These are phyloP conservation scores for Porites cylindrica DNA, from an alignment of 92 coral and sea anemone species.

Conservation along the genomic window DNA sequence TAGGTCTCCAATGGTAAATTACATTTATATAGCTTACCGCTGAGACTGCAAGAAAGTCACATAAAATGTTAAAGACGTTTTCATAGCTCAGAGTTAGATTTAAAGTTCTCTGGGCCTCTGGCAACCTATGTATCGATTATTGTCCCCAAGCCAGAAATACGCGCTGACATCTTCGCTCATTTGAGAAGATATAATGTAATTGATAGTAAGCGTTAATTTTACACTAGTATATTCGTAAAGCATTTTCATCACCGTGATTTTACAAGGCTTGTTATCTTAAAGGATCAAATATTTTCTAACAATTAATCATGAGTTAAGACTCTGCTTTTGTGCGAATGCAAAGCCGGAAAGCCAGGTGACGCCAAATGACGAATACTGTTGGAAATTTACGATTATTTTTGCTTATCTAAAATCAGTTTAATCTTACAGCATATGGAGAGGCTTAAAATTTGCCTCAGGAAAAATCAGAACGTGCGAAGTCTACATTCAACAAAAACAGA, in stretches of 20 bases:
- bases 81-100: too few species aligned
- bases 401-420: slow-evolving; percentile 4
- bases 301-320: neutral
- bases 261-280: slow-evolving; percentile 18
- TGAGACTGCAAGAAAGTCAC: too few species aligned
- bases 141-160: too few species aligned
- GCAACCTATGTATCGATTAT: too few species aligned
- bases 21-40: too few species aligned
- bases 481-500: neutral
- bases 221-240: neutral
- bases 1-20: too few species aligned
- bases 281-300: slow-evolving; percentile 18
- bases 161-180: too few species aligned
- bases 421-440: slow-evolving; percentile 21
- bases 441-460: slow-evolving; percentile 21
- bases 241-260: neutral
- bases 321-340: neutral
- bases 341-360: slow-evolving; percentile 22
- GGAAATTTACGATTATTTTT: slow-evolving; percentile 14
- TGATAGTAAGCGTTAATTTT: neutral
- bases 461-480: neutral
- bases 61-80: too few species aligned
- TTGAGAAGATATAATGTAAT: too few species aligned
- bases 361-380: slow-evolving; percentile 12
- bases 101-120: too few species aligned